phyloP scores from a whole-genome alignment of 2,888 invertebrate genomes.

The Parelbella ahira region DNA sequence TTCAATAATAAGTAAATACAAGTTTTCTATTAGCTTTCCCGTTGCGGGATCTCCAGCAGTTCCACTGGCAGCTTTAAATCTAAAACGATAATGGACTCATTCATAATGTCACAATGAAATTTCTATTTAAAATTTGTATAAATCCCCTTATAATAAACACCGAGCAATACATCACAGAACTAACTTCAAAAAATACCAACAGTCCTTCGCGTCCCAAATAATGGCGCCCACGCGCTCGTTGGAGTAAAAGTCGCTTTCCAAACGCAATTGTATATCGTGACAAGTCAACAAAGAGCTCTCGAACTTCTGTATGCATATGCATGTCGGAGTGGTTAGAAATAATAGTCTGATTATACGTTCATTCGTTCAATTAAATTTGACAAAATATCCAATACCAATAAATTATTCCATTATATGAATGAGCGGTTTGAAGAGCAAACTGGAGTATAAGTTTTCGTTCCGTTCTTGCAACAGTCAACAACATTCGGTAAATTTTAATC shows the following conservation, averaged over 20 bases:
- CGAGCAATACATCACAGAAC: conserved; percentile 52
- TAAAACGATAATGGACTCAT: conserved; percentile 24
- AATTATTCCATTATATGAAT: no score
- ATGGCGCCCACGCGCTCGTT: conserved; percentile 56
- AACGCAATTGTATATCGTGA: conserved; percentile 55
- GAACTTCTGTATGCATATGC: conserved; percentile 24
- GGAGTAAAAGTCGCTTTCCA: conserved; percentile 67
- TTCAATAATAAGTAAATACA: no score
- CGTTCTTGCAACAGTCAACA: no score
- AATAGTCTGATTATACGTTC: no score
- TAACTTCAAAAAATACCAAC: conserved; percentile 47
- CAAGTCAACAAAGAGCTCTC: conserved; percentile 50
- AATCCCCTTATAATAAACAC: conserved; percentile 23
- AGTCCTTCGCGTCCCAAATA: conserved; percentile 54
- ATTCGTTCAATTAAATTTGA: no score
- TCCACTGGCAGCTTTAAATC: conserved; percentile 2
- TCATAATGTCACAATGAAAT: conserved; percentile 27
- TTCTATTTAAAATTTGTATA: conserved; percentile 20
- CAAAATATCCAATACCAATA: no score
- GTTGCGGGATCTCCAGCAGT: neutral
- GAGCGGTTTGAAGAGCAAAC: no score
- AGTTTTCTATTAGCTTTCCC: no score
- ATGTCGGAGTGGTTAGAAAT: conserved; percentile 8
- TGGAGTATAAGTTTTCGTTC: no score
- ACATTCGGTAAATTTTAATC: no score